Evolutionary conservation across 2,797 vertebrate genomes (phyloP).

Genomic region (Sebastes vulpes): DNA sequence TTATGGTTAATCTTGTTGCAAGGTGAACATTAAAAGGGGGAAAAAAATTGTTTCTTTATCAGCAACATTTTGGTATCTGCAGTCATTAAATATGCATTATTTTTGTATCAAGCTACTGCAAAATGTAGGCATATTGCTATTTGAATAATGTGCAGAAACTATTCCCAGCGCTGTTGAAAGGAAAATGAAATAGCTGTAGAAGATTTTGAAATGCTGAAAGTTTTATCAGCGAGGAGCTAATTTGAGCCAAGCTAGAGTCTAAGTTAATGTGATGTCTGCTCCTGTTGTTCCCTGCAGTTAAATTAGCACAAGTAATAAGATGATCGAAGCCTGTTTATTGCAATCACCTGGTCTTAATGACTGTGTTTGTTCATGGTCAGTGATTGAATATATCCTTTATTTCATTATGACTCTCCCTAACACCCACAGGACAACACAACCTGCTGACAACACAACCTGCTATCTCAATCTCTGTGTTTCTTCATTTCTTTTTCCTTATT

Average conservation of each 20-base stretch:
- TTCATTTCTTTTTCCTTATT: not conserved
- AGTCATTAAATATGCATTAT: constrained; percentile 33
- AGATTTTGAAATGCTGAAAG: constrained; percentile 12
- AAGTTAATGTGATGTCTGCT: constrained; percentile 36
- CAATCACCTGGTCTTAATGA: constrained; percentile 68
- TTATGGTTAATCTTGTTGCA: not conserved
- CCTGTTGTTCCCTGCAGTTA: constrained; percentile 54
- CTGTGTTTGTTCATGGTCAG: constrained; percentile 66
- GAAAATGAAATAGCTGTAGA: not conserved
- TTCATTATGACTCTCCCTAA: constrained; percentile 51
- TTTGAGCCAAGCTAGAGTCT: constrained; percentile 3
- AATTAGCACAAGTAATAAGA: constrained; percentile 59
- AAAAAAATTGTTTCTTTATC: not conserved
- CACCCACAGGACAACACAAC: constrained; percentile 38
- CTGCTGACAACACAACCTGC: constrained; percentile 33
- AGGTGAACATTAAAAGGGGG: not conserved
- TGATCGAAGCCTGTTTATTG: constrained; percentile 60
- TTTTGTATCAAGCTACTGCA: not conserved
- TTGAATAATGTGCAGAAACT: not conserved
- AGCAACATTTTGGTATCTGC: constrained; percentile 2
- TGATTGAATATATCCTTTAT: constrained; percentile 69
- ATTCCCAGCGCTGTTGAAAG: not conserved
- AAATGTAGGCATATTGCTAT: not conserved
- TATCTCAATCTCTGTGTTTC: constrained; percentile 5
- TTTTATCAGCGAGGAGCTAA: constrained; percentile 19